These are phyloP conservation scores for Aphidius colemani DNA, from an alignment of 2,888 invertebrate genomes.

Conservation along the genomic window DNA sequence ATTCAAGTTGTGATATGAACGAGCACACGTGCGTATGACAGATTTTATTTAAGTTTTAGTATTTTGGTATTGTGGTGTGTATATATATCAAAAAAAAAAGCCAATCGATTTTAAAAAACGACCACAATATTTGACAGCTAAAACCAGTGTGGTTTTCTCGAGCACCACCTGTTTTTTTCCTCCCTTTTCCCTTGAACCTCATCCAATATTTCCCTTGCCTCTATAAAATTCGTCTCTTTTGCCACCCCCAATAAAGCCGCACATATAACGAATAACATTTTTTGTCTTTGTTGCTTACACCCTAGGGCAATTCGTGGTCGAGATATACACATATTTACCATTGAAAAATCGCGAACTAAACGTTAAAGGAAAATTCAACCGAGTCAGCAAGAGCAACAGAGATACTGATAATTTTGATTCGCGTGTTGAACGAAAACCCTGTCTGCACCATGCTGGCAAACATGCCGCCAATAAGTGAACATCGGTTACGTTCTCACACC, in stretches of 20 bases:
- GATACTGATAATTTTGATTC: conserved; percentile 24
- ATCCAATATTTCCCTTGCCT: conserved; percentile 23
- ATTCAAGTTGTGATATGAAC: not conserved
- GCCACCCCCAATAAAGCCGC: conserved; percentile 26
- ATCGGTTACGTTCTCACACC: conserved; percentile 53
- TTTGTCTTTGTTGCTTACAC: not conserved
- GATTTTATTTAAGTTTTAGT: conserved; percentile 10
- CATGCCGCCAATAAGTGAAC: conserved; percentile 61
- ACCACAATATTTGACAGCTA: conserved; percentile 59
- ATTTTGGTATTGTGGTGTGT: conserved; percentile 7
- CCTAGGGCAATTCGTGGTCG: too few relatives aligned
- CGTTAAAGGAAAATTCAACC: conserved; percentile 29
- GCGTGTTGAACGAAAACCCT: not conserved
- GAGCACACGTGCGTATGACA: conserved; percentile 9
- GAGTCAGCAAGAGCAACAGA: conserved; percentile 29
- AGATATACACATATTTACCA: conserved; percentile 26
- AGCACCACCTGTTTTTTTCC: conserved; percentile 56
- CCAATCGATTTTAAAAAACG: conserved; percentile 57
- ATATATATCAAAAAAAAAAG: conserved; percentile 28
- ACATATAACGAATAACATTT: conserved; percentile 30
- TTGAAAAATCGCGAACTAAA: conserved; percentile 21
- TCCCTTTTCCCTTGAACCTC: conserved; percentile 25
- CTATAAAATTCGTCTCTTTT: too few relatives aligned
- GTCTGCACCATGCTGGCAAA: conserved; percentile 56
- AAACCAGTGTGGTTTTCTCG: conserved; percentile 51